These are phyloP conservation scores for Halichoeres trimaculatus DNA, from an alignment of 2,113 vertebrate genomes.

Conservation along the genomic window DNA sequence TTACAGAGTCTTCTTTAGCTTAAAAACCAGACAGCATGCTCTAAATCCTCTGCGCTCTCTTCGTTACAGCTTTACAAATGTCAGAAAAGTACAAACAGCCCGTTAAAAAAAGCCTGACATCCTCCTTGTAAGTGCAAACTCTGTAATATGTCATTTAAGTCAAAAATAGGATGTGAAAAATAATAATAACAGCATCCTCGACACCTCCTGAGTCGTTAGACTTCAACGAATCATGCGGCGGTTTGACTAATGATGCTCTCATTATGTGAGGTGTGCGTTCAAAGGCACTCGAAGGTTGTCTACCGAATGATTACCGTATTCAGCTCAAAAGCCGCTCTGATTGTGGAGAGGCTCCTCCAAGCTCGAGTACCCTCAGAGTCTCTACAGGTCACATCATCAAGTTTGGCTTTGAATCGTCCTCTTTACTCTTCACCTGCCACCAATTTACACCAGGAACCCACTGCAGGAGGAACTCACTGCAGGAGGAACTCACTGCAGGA, in stretches of 20 bases:
- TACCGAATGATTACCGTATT: slow-evolving; percentile 55
- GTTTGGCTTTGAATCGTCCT: slow-evolving; percentile 36
- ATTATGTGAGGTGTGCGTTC: slow-evolving; percentile 58
- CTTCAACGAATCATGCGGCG: slow-evolving; percentile 44
- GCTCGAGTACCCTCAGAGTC: slow-evolving; percentile 40
- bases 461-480: slow-evolving; percentile 10
- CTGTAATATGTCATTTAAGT: slow-evolving; percentile 46
- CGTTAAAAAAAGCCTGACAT: slow-evolving; percentile 29
- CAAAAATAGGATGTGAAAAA: slow-evolving; percentile 49
- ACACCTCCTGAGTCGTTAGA: slow-evolving; percentile 45
- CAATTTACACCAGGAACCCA: slow-evolving; percentile 14
- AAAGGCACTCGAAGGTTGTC: slow-evolving; percentile 48
- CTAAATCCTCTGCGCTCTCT: slow-evolving; percentile 27
- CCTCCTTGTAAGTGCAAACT: slow-evolving; percentile 26
- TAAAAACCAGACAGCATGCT: slow-evolving; percentile 24
- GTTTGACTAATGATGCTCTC: slow-evolving; percentile 66
- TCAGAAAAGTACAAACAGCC: slow-evolving; percentile 32
- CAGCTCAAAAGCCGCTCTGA: slow-evolving; percentile 54
- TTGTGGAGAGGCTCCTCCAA: slow-evolving; percentile 54
- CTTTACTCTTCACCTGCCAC: slow-evolving; percentile 58
- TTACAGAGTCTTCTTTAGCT: slow-evolving; percentile 33
- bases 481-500: too few relatives aligned
- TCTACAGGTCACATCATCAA: slow-evolving; percentile 51
- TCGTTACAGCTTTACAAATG: slow-evolving; percentile 27
- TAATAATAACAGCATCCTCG: slow-evolving; percentile 11